phyloP scores from a whole-genome alignment of 2,797 vertebrate species.

The Muscicapa comitata region DNA sequence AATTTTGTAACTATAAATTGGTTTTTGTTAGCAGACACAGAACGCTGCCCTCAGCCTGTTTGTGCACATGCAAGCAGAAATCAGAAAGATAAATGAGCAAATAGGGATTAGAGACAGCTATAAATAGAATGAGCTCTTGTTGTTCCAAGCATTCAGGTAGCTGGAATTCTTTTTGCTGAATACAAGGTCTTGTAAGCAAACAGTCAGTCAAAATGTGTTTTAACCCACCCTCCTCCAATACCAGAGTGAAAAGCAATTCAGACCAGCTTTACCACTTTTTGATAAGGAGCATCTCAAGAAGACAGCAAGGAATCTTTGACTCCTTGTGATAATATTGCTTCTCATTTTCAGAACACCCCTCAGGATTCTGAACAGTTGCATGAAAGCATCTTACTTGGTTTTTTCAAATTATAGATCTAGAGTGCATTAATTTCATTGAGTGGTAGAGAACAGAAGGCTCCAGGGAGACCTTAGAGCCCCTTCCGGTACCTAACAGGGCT shows the following conservation, averaged over 20 bases:
- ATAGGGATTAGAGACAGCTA: neutral
- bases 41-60: neutral
- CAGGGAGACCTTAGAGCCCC: neutral
- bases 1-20: neutral
- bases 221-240: neutral
- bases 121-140: neutral
- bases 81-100: neutral
- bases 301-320: neutral
- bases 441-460: neutral
- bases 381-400: neutral
- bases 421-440: neutral
- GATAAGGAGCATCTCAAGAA: neutral
- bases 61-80: neutral
- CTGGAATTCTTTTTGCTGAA: neutral
- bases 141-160: conserved; percentile 31
- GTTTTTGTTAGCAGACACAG: neutral
- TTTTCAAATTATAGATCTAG: neutral
- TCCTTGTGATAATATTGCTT: neutral
- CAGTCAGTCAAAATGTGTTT: neutral
- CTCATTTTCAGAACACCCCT: neutral
- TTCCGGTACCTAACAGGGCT: neutral
- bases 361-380: neutral
- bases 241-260: neutral
- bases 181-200: neutral
- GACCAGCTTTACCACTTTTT: neutral